A percentile compares a stretch with the other conserved stretches of the same genome.
Evolutionary conservation across 2,888 invertebrate genomes (phyloP).

Genomic region (Ectropis crepuscularia): DNA sequence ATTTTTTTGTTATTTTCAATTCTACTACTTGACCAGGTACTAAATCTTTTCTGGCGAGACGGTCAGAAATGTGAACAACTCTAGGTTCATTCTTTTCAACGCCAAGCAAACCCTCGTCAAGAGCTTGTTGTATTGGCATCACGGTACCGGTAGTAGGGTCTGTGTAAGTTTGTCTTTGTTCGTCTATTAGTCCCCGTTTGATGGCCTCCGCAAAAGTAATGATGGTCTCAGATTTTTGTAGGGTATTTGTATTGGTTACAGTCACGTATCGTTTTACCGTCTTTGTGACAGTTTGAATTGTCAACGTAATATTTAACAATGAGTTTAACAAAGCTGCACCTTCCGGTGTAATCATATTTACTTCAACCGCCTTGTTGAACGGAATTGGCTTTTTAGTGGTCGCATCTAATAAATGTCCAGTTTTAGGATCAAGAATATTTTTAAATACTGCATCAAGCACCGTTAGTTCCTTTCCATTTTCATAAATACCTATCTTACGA

Average conservation of each 20-base stretch:
- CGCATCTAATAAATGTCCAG: slow-evolving; percentile 93
- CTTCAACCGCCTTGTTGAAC: slow-evolving; percentile 93
- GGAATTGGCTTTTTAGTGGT: slow-evolving; percentile 89
- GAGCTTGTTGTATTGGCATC: slow-evolving; percentile 91
- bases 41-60: slow-evolving; percentile 67
- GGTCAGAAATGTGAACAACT: slow-evolving; percentile 72
- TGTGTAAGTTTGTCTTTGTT: slow-evolving; percentile 89
- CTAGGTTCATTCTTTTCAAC: slow-evolving; percentile 84
- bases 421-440: slow-evolving; percentile 94
- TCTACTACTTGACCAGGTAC: slow-evolving; percentile 79
- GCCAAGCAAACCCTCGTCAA: slow-evolving; percentile 89
- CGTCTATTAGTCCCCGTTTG: slow-evolving; percentile 91
- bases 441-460: slow-evolving; percentile 95
- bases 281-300: slow-evolving; percentile 94
- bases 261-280: slow-evolving; percentile 93
- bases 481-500: slow-evolving; percentile 92
- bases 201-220: slow-evolving; percentile 92
- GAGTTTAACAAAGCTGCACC: slow-evolving; percentile 94
- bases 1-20: slow-evolving; percentile 81
- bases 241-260: slow-evolving; percentile 87
- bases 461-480: slow-evolving; percentile 90
- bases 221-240: slow-evolving; percentile 83
- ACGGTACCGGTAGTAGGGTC: slow-evolving; percentile 90
- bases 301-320: slow-evolving; percentile 93
- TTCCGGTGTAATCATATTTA: slow-evolving; percentile 93